Conservation (phyloP, 1,140 invertebrate species). For the Phthorimaea operculella region DNA sequence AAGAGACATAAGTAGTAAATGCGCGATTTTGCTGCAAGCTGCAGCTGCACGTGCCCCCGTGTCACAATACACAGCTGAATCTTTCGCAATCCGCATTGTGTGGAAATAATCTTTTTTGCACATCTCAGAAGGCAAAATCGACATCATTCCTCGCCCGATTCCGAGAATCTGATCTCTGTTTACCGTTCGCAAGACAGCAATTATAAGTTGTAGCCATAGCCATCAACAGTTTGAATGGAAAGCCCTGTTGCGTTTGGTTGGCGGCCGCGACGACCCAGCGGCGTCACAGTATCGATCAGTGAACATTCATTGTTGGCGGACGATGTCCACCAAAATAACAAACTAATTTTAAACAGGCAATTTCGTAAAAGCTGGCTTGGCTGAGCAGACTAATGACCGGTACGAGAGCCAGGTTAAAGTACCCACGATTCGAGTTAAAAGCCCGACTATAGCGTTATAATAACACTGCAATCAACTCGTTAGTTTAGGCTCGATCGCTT, state of each 20-base stretch:
- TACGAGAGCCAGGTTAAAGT: neutral
- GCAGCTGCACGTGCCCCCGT: constrained; percentile 4
- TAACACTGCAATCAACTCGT: neutral
- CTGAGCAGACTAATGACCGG: neutral
- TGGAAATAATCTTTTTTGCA: neutral
- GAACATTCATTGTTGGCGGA: constrained; percentile 24
- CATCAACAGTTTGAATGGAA: neutral
- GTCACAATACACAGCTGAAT: neutral
- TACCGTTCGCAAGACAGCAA: neutral
- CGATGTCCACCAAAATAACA: constrained; percentile 26
- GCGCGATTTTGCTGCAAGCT: neutral
- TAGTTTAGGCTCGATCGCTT: neutral
- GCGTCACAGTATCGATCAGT: constrained; percentile 56
- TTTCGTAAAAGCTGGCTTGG: neutral
- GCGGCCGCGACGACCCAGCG: constrained; percentile 33
- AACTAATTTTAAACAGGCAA: constrained; percentile 10
- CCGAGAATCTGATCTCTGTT: neutral
- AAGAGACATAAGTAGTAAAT: neutral
- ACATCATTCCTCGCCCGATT: neutral
- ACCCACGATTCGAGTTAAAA: neutral
- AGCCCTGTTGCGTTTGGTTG: constrained; percentile 14
- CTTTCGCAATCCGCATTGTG: constrained; percentile 3
- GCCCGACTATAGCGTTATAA: neutral
- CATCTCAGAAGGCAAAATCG: neutral
- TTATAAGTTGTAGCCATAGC: neutral